Evolutionary conservation across 2,797 vertebrate species (phyloP).

Genomic region (Macropus fuliginosus): DNA sequence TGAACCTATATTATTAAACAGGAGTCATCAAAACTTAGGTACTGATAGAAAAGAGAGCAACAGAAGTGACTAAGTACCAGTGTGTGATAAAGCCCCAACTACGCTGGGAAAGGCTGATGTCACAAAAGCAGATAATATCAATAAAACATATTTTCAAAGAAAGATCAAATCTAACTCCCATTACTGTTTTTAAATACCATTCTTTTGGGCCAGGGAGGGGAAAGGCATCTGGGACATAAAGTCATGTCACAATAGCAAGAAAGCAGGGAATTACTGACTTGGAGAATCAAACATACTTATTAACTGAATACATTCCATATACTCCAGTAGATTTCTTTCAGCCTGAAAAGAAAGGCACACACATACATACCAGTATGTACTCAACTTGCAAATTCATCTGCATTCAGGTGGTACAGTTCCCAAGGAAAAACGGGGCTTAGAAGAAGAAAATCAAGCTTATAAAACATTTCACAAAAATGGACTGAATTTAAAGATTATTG

Average conservation of each 20-base stretch:
- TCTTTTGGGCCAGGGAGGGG: neutral
- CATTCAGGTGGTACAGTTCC: neutral
- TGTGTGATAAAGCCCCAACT: neutral
- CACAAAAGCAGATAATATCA: neutral
- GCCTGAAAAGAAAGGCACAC: neutral
- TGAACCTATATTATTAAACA: neutral
- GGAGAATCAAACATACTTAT: neutral
- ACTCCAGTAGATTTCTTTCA: neutral
- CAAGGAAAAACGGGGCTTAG: neutral
- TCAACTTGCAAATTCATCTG: neutral
- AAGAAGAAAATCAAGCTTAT: neutral
- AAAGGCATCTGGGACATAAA: neutral
- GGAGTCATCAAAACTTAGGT: neutral
- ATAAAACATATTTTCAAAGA: neutral
- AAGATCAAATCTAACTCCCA: neutral
- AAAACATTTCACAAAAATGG: neutral
- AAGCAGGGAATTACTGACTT: neutral
- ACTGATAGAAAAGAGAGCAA: neutral
- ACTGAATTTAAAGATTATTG: neutral
- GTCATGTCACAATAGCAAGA: neutral
- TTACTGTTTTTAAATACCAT: neutral
- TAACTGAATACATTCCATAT: neutral
- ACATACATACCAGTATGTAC: neutral
- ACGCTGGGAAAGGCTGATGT: neutral
- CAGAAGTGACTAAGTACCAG: neutral